These are phyloP conservation scores for Ophioderma brevispina DNA, from an alignment of 35 echinoderm and acorn worm genomes.

Conservation along the genomic window DNA sequence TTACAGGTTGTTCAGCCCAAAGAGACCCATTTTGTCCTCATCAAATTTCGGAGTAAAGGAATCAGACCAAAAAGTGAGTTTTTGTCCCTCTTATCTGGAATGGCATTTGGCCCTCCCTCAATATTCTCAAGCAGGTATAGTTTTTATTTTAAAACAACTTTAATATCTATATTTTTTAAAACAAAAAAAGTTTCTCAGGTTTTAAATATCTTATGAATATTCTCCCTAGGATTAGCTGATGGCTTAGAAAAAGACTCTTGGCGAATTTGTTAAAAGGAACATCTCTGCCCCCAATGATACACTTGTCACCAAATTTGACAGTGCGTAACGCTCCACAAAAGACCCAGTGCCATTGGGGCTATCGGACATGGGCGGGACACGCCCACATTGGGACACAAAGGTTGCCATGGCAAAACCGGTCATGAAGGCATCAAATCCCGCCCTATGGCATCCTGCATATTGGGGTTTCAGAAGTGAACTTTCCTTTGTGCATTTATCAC, in stretches of 20 bases:
- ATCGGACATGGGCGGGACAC: not conserved
- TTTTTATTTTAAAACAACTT: too few species aligned
- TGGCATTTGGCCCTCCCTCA: too few species aligned
- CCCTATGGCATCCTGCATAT: slow-evolving; percentile 76
- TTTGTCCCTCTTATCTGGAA: too few species aligned
- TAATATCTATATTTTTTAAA: too few species aligned
- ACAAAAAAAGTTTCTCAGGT: too few species aligned
- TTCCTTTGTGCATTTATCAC: not conserved
- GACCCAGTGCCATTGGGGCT: not conserved
- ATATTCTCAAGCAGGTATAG: too few species aligned
- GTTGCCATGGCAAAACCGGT: slow-evolving; percentile 84
- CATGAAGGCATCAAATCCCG: slow-evolving; percentile 99
- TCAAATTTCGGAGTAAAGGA: too few species aligned
- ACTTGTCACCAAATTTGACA: slow-evolving; percentile 63
- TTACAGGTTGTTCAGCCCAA: too few species aligned
- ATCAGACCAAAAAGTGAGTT: too few species aligned
- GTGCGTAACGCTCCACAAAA: slow-evolving; percentile 25
- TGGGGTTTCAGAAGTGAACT: not conserved
- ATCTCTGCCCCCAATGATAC: slow-evolving; percentile 76
- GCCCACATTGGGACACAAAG: slow-evolving; percentile 40
- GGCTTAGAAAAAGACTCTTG: slow-evolving; percentile 87
- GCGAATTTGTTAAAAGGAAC: slow-evolving; percentile 71
- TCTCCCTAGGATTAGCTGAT: slow-evolving; percentile 74
- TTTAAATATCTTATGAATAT: slow-evolving; percentile 47
- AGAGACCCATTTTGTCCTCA: too few species aligned